Conservation (phyloP, 2,113 vertebrate species). For the Chitala chitala region DNA sequence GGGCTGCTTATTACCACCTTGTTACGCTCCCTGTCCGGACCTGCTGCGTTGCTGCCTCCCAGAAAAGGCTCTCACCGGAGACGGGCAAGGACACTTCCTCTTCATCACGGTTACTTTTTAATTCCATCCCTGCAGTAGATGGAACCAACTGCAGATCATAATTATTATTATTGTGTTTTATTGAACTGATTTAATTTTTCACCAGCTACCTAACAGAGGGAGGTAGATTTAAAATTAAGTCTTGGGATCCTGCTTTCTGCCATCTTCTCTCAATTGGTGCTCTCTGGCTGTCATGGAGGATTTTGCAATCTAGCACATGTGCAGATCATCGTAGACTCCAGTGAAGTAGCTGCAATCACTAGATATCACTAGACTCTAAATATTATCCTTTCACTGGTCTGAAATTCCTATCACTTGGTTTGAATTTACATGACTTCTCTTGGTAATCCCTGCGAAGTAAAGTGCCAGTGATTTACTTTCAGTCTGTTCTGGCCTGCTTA, state of each 20-base stretch:
- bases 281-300: constrained; percentile 24
- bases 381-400: neutral
- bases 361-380: constrained; percentile 4
- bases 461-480: neutral
- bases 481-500: neutral
- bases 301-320: constrained; percentile 3
- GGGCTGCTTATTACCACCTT: constrained; percentile 21
- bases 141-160: constrained; percentile 25
- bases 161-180: too few relatives aligned
- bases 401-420: neutral
- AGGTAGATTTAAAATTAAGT: neutral
- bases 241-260: constrained; percentile 11
- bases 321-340: neutral
- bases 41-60: neutral
- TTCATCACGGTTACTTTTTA: constrained; percentile 5
- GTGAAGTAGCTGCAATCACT: constrained; percentile 2
- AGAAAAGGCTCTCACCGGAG: neutral
- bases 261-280: constrained; percentile 20
- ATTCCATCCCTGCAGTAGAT: constrained; percentile 3
- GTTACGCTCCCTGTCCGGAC: constrained; percentile 17
- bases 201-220: constrained; percentile 15
- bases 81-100: constrained; percentile 6
- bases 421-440: too few relatives aligned
- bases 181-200: constrained; percentile 26
- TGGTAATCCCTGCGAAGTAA: neutral